A percentile compares a stretch with the other conserved stretches of the same genome.
These are phyloP conservation scores for Scolopax rusticola DNA, from an alignment of 2,797 vertebrate genomes.

Conservation along the genomic window DNA sequence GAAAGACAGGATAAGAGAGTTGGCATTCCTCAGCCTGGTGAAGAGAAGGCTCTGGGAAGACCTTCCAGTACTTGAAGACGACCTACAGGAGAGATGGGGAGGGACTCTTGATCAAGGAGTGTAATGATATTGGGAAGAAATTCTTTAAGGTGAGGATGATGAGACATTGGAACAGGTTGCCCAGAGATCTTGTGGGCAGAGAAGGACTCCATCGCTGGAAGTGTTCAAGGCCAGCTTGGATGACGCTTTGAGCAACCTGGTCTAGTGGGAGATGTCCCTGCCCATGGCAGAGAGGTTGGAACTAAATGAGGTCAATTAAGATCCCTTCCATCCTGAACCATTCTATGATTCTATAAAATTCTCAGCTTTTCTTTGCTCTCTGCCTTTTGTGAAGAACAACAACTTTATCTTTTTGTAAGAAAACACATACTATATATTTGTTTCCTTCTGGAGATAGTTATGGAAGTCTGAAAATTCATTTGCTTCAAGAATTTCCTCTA, in stretches of 20 bases:
- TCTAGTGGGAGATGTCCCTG: background rate
- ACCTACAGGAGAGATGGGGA: background rate
- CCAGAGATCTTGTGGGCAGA: no score
- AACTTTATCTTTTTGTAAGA: background rate
- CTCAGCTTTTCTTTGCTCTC: background rate
- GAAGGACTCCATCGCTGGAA: no score
- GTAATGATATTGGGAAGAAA: background rate
- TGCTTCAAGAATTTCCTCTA: slow-evolving; percentile 22
- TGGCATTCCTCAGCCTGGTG: background rate
- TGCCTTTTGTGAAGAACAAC: background rate
- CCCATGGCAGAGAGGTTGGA: background rate
- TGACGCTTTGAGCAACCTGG: background rate
- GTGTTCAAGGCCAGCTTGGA: background rate
- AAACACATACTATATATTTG: background rate
- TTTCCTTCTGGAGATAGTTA: background rate
- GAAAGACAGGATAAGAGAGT: background rate
- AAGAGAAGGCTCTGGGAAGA: background rate
- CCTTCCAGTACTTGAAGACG: background rate
- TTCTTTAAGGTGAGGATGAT: background rate
- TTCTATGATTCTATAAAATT: background rate
- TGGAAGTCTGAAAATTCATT: slow-evolving; percentile 33
- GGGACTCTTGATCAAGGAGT: background rate
- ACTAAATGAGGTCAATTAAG: background rate
- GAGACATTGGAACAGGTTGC: background rate
- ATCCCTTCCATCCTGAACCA: background rate